These are phyloP conservation scores for Drosophila stalkeri DNA, from an alignment of 2,888 invertebrate genomes.

Conservation along the genomic window DNA sequence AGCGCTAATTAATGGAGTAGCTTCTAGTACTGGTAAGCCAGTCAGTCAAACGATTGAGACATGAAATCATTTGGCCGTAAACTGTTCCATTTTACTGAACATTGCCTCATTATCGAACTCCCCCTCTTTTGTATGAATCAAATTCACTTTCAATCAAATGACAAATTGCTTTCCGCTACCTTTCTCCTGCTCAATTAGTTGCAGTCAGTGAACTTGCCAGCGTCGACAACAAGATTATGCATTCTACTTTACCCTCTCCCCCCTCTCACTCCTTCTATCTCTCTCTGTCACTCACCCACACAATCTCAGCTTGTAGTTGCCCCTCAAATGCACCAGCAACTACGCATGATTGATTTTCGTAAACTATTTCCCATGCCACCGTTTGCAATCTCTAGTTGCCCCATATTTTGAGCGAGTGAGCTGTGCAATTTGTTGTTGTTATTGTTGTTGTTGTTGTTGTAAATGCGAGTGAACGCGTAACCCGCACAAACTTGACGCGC, in stretches of 20 bases:
- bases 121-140: conserved; percentile 50
- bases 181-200: conserved; percentile 73
- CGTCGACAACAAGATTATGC: conserved; percentile 64
- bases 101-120: conserved; percentile 36
- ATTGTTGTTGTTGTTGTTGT: conserved; percentile 10
- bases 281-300: background rate
- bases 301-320: background rate
- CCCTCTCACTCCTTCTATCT: background rate
- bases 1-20: conserved; percentile 3
- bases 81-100: background rate
- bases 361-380: conserved; percentile 26
- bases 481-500: conserved; percentile 64
- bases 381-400: conserved; percentile 21
- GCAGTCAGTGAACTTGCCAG: conserved; percentile 66
- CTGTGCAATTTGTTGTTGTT: conserved; percentile 22
- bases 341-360: conserved; percentile 61
- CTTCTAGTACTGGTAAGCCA: background rate
- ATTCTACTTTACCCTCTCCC: conserved; percentile 16
- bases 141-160: conserved; percentile 75
- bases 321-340: conserved; percentile 2
- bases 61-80: conserved; percentile 6
- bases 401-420: conserved; percentile 17
- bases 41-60: background rate
- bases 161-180: conserved; percentile 78
- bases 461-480: conserved; percentile 65